phyloP scores from a whole-genome alignment of 2,113 vertebrate genomes.

The Bubo bubo region DNA sequence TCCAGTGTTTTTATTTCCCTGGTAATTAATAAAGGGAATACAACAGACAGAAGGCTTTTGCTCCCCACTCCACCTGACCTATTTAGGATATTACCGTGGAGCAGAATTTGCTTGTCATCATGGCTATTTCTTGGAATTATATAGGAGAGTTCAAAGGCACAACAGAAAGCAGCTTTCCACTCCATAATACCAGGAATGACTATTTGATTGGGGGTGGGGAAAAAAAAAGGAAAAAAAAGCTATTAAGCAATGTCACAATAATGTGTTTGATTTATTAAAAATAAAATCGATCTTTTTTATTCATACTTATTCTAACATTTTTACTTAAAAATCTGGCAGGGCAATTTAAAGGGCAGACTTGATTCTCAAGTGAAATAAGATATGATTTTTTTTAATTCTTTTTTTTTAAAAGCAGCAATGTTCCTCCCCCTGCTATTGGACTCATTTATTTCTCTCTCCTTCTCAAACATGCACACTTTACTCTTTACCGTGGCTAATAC shows the following conservation, averaged over 20 bases:
- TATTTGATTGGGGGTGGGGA: background rate
- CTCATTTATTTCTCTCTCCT: constrained; percentile 18
- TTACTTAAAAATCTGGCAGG: background rate
- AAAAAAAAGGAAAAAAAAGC: background rate
- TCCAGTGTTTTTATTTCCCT: background rate
- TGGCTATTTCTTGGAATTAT: constrained; percentile 6
- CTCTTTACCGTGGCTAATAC: constrained; percentile 40
- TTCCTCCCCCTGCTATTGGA: background rate
- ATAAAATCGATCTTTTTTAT: background rate
- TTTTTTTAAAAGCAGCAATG: background rate
- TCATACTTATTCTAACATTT: background rate
- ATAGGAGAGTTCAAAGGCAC: background rate
- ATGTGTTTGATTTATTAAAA: background rate
- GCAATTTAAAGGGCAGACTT: background rate
- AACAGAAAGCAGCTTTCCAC: background rate
- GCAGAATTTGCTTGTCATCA: constrained; percentile 18
- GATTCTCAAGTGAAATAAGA: background rate
- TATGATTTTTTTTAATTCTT: fast-evolving
- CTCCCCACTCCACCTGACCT: constrained; percentile 26
- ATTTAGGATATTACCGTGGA: constrained; percentile 34
- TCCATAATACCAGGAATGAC: background rate
- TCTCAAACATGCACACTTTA: constrained; percentile 29
- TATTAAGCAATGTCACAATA: background rate
- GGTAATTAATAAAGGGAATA: constrained; percentile 36
- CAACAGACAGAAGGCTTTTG: background rate